Conservation (phyloP, 2,797 vertebrate species). For the Halcyon chelicuti region DNA sequence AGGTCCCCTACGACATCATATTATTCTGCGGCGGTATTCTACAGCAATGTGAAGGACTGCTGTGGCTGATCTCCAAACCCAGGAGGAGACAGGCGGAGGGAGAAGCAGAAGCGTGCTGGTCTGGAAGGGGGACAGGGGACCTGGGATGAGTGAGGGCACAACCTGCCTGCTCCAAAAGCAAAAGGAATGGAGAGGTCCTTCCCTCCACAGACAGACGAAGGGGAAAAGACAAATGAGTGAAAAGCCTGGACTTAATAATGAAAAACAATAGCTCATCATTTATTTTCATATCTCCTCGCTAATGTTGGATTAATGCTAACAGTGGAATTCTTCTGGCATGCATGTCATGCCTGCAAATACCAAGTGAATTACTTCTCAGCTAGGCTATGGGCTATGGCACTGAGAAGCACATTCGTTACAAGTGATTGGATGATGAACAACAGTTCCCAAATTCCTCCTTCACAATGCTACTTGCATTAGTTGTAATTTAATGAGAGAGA, state of each 20-base stretch:
- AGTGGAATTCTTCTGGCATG: conserved; percentile 63
- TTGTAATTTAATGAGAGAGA: conserved; percentile 64
- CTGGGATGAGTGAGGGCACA: background rate
- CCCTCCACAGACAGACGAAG: background rate
- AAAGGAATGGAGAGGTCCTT: background rate
- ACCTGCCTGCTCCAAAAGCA: background rate
- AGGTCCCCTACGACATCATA: background rate
- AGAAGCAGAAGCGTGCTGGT: background rate
- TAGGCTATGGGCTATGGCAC: conserved; percentile 60
- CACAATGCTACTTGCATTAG: conserved; percentile 67
- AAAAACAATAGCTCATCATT: conserved; percentile 69
- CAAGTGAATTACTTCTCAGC: conserved; percentile 66
- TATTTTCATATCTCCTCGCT: conserved; percentile 63
- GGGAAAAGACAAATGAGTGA: background rate
- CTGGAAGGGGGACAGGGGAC: background rate
- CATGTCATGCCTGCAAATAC: conserved; percentile 70
- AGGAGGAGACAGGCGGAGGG: background rate
- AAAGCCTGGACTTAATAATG: conserved; percentile 55
- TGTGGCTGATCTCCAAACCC: background rate
- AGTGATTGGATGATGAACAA: conserved; percentile 61
- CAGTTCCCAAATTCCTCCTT: conserved; percentile 71
- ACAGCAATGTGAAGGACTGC: background rate
- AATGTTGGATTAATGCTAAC: conserved; percentile 67
- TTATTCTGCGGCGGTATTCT: background rate
- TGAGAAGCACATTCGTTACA: conserved; percentile 57